Conservation (phyloP, 2,113 vertebrate genomes). For the Eptesicus fuscus region DNA sequence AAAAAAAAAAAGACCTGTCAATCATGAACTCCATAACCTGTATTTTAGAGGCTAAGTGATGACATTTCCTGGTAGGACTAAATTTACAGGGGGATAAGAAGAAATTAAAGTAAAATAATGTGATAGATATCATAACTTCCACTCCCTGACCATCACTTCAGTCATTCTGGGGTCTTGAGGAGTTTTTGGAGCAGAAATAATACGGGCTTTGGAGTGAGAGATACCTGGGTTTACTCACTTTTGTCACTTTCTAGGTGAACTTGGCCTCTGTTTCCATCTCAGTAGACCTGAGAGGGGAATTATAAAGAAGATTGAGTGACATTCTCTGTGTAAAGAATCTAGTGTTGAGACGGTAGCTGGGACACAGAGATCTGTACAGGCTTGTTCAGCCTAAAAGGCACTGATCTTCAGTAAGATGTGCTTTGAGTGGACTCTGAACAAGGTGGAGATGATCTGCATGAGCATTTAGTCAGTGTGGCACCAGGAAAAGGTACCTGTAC, state of each 20-base stretch:
- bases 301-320: not conserved
- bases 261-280: not conserved
- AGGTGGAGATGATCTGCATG: not conserved
- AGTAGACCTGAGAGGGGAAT: not conserved
- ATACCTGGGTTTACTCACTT: not conserved
- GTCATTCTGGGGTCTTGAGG: not conserved
- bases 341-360: not conserved
- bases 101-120: not conserved
- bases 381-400: not conserved
- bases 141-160: not conserved
- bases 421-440: not conserved
- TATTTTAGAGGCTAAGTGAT: not conserved
- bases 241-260: not conserved
- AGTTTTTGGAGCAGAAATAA: not conserved
- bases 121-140: not conserved
- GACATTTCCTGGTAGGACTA: not conserved
- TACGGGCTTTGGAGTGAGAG: not conserved
- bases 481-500: not conserved
- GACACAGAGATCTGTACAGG: not conserved
- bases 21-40: not conserved
- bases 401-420: not conserved
- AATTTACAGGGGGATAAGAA: not conserved
- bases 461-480: not conserved
- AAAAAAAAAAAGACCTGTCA: too few relatives aligned
- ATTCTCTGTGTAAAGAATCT: not conserved